Percentiles rank a stretch among this genome's conserved stretches.
Conservation (phyloP, 2,797 vertebrate species). For the Labeo calbasu region DNA sequence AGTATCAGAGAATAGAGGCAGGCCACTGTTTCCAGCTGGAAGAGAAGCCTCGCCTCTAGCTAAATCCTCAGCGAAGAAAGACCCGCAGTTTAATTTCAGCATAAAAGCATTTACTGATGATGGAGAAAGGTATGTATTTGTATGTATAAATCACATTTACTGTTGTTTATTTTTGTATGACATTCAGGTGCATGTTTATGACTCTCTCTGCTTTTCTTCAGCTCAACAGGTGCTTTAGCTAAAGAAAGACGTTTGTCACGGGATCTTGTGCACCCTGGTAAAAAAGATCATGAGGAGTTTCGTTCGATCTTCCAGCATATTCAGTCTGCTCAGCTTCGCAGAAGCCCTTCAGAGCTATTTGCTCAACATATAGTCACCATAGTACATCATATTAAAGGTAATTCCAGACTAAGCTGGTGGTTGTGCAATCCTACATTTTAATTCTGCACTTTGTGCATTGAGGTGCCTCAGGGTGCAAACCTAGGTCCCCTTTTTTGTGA, state of each 20-base stretch:
- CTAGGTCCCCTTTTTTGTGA: not conserved
- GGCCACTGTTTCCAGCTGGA: slow-evolving; percentile 80
- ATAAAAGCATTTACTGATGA: slow-evolving; percentile 86
- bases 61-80: slow-evolving; percentile 82
- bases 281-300: slow-evolving; percentile 91
- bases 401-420: slow-evolving; percentile 40
- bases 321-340: slow-evolving; percentile 89
- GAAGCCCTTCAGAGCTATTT: slow-evolving; percentile 94
- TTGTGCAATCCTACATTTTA: not conserved
- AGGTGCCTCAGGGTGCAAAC: not conserved
- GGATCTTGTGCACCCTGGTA: slow-evolving; percentile 87
- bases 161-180: not conserved
- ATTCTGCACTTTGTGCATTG: not conserved
- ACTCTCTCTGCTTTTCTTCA: slow-evolving; percentile 62
- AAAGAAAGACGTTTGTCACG: slow-evolving; percentile 88
- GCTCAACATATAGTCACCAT: slow-evolving; percentile 98
- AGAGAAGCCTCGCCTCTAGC: slow-evolving; percentile 75
- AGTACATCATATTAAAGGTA: slow-evolving; percentile 98
- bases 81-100: slow-evolving; percentile 89
- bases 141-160: not conserved
- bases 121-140: slow-evolving; percentile 79
- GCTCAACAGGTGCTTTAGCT: slow-evolving; percentile 83
- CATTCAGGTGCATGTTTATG: not conserved
- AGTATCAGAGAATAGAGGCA: slow-evolving; percentile 77
- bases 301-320: slow-evolving; percentile 98